These are phyloP conservation scores for Brachyalestes nurse DNA, from an alignment of 2,797 vertebrate species.

Conservation along the genomic window DNA sequence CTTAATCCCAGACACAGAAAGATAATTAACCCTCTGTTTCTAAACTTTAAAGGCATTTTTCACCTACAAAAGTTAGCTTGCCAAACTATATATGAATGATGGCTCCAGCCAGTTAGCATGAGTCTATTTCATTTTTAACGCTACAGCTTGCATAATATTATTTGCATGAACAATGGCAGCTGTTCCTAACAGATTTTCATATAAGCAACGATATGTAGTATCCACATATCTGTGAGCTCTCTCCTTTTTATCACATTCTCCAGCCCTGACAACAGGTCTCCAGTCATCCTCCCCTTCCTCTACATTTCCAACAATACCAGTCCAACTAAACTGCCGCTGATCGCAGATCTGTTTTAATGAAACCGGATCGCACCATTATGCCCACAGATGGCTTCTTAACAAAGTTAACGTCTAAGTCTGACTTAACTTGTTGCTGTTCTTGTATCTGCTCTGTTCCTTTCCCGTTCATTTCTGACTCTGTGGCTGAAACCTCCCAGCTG, in stretches of 20 bases:
- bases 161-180: too few species aligned
- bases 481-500: not conserved
- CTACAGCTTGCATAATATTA: too few species aligned
- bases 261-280: not conserved
- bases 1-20: too few species aligned
- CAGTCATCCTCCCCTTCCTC: not conserved
- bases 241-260: not conserved
- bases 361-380: slow-evolving; percentile 11
- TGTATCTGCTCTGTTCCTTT: not conserved
- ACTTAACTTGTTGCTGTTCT: not conserved
- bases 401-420: not conserved
- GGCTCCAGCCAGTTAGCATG: not conserved
- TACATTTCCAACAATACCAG: not conserved
- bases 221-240: not conserved
- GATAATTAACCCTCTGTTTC: too few species aligned
- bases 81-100: not conserved
- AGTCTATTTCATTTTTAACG: not conserved
- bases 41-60: not conserved
- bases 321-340: not conserved
- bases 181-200: too few species aligned
- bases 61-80: not conserved
- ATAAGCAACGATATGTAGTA: not conserved
- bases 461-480: not conserved
- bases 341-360: slow-evolving; percentile 1
- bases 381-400: slow-evolving; percentile 30